A percentile compares a stretch with the other conserved stretches of the same genome.
phyloP scores from a whole-genome alignment of 2,888 invertebrate genomes.

The Tuta absoluta region DNA sequence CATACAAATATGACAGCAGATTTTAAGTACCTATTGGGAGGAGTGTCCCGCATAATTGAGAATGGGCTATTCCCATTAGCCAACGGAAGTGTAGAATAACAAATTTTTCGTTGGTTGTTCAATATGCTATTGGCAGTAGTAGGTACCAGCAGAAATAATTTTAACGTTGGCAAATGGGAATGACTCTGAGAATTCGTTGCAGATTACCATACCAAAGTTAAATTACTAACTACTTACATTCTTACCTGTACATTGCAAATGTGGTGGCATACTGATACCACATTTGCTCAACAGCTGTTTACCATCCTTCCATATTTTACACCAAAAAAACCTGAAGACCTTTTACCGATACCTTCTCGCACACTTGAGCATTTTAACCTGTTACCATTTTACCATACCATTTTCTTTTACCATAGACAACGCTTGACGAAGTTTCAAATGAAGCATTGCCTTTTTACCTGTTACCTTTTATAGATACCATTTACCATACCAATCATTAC shows the following conservation, averaged over 20 bases:
- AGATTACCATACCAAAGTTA: not conserved
- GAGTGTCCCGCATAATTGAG: too few relatives aligned
- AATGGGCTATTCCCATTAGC: too few relatives aligned
- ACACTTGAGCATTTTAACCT: too few relatives aligned
- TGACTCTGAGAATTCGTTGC: not conserved
- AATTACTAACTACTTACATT: not conserved
- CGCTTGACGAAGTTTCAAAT: not conserved
- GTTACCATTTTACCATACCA: not conserved
- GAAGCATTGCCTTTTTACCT: conserved; percentile 11
- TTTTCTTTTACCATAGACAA: not conserved
- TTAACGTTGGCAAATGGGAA: not conserved
- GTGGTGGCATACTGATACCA: conserved; percentile 6
- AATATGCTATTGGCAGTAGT: too few relatives aligned
- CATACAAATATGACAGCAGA: too few relatives aligned
- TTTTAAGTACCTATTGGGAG: too few relatives aligned
- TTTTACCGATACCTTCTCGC: not conserved
- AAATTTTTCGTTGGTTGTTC: too few relatives aligned
- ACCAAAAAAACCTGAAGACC: not conserved
- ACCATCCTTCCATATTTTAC: not conserved
- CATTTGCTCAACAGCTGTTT: not conserved
- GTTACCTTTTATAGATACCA: conserved; percentile 19
- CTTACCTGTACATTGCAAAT: not conserved
- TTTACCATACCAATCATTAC: conserved; percentile 26
- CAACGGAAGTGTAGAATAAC: too few relatives aligned
- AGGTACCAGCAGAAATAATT: too few relatives aligned